Conservation (phyloP, 2,888 invertebrate species). For the Drosophila melanosoma region DNA sequence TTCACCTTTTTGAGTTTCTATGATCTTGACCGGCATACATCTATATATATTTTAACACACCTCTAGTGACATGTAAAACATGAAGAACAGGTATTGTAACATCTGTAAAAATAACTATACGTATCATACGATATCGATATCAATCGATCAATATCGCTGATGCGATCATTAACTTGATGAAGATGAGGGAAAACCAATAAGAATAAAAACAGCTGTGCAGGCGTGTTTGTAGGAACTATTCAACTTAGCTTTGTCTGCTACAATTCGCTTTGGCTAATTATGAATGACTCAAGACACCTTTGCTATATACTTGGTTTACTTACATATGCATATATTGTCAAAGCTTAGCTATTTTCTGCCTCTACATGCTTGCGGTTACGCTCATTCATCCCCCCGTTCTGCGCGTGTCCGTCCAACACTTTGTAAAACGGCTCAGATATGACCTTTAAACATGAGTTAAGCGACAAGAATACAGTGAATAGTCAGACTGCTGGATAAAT, state of each 20-base stretch:
- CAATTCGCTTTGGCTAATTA: background rate
- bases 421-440: constrained; percentile 44
- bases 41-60: background rate
- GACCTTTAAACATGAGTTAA: constrained; percentile 75
- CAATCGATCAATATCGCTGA: background rate
- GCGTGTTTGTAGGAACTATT: background rate
- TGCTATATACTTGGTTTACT: background rate
- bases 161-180: background rate
- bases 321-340: background rate
- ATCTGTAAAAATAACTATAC: background rate
- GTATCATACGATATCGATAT: background rate
- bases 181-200: background rate
- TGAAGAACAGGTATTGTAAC: background rate
- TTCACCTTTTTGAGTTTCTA: background rate
- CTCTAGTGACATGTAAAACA: background rate
- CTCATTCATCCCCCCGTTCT: background rate
- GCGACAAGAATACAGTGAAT: constrained; percentile 21
- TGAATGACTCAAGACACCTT: background rate
- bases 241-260: background rate
- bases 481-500: constrained; percentile 18
- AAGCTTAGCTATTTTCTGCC: background rate
- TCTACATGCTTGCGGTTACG: constrained; percentile 22
- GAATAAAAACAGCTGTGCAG: background rate
- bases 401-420: constrained; percentile 9
- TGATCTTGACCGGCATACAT: background rate